Evolutionary conservation across 1,140 invertebrate genomes (phyloP).

Genomic region (Thaumatotibia leucotreta): DNA sequence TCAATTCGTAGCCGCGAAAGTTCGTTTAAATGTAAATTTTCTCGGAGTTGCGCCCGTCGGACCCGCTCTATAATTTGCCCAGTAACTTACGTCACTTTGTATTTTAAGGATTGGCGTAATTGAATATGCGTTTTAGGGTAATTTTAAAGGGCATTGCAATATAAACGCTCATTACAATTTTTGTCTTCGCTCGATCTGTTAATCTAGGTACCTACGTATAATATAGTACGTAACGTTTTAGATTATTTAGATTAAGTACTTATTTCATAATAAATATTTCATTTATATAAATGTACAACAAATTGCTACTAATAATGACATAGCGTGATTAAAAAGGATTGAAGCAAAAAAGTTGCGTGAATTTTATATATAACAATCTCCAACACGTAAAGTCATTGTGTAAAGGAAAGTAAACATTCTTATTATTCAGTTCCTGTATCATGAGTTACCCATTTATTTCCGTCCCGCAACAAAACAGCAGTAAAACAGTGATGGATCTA

Average conservation of each 20-base stretch:
- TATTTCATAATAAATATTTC: too few species aligned
- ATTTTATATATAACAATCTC: background rate
- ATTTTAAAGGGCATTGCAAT: too few species aligned
- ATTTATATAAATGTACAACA: too few species aligned
- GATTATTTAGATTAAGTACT: too few species aligned
- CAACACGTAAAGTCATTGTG: background rate
- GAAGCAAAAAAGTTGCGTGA: background rate
- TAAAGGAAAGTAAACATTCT: background rate
- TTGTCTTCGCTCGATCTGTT: too few species aligned
- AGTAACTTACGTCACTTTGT: slow-evolving; percentile 2
- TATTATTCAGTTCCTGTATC: background rate
- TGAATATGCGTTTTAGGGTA: too few species aligned
- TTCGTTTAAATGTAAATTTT: slow-evolving; percentile 32
- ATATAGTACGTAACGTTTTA: too few species aligned
- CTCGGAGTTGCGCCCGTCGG: background rate
- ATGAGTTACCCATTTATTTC: slow-evolving; percentile 6
- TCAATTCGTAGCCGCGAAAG: slow-evolving; percentile 15
- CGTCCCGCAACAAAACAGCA: slow-evolving; percentile 3
- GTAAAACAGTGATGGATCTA: slow-evolving; percentile 3
- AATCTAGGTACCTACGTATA: too few species aligned
- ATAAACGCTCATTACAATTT: too few species aligned
- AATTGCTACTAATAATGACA: background rate
- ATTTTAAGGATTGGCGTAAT: background rate
- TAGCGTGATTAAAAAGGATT: background rate
- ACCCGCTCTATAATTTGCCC: background rate